Evolutionary conservation across 2,113 vertebrate species (phyloP).

Genomic region (Seriola quinqueradiata): DNA sequence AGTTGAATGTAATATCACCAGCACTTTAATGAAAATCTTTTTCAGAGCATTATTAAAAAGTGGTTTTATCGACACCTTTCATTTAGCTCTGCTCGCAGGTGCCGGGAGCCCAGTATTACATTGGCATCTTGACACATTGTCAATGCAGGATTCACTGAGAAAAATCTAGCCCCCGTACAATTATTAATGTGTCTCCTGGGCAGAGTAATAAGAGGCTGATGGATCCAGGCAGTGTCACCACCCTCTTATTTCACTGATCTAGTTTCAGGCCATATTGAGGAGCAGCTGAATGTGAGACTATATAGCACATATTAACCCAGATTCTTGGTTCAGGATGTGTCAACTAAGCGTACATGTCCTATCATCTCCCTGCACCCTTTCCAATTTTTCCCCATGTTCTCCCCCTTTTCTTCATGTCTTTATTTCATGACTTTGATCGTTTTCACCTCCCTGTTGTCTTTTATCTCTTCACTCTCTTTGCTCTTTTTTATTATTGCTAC

Average conservation of each 20-base stretch:
- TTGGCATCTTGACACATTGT: slow-evolving; percentile 32
- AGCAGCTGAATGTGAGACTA: slow-evolving; percentile 12
- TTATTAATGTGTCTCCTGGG: slow-evolving; percentile 47
- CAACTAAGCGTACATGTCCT: slow-evolving; percentile 18
- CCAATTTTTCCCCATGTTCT: too few species aligned
- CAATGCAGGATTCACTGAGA: slow-evolving; percentile 33
- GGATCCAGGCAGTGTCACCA: slow-evolving; percentile 5
- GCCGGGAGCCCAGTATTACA: neutral
- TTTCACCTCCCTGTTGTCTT: neutral
- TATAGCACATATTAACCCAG: slow-evolving; percentile 43
- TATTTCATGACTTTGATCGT: neutral
- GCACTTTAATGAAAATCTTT: slow-evolving; percentile 63
- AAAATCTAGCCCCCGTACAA: slow-evolving; percentile 9
- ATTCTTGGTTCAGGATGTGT: slow-evolving; percentile 39
- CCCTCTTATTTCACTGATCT: slow-evolving; percentile 46
- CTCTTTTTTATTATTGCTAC: neutral
- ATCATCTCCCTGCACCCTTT: neutral
- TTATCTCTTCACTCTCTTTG: neutral
- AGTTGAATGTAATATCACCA: slow-evolving; percentile 42
- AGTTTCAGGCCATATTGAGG: slow-evolving; percentile 26
- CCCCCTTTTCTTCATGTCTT: neutral
- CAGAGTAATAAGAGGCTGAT: slow-evolving; percentile 35
- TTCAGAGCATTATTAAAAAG: slow-evolving; percentile 65
- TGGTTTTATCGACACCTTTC: slow-evolving; percentile 53
- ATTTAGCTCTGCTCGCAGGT: slow-evolving; percentile 44